Percentiles rank a stretch among this genome's conserved stretches.
Evolutionary conservation across 2,113 vertebrate species (phyloP).

Genomic region (Thamnophis sirtalis): DNA sequence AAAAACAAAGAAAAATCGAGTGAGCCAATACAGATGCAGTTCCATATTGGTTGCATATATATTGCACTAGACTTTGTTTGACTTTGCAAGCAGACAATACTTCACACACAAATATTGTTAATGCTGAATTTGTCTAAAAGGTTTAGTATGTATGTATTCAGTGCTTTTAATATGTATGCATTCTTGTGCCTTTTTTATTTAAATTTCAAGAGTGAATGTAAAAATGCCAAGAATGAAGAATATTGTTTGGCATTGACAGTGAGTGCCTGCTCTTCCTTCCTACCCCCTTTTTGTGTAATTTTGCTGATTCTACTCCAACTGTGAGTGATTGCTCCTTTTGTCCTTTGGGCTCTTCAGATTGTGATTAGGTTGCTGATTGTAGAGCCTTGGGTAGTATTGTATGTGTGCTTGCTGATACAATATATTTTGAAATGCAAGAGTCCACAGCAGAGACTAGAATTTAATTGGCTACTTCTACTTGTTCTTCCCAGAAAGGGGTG

Average conservation of each 20-base stretch:
- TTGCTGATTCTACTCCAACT: neutral
- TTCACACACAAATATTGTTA: neutral
- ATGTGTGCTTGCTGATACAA: neutral
- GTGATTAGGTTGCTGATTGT: neutral
- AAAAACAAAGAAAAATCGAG: neutral
- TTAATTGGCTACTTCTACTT: neutral
- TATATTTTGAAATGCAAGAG: neutral
- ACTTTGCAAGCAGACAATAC: neutral
- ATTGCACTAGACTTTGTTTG: neutral
- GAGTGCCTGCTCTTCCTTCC: neutral
- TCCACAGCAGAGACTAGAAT: neutral
- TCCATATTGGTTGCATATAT: neutral
- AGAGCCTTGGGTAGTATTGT: neutral
- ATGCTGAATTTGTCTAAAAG: neutral
- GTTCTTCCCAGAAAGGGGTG: neutral
- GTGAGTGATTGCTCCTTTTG: neutral
- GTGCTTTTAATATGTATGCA: neutral
- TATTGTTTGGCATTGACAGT: neutral
- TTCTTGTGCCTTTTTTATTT: neutral
- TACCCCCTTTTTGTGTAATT: neutral
- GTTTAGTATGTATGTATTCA: neutral
- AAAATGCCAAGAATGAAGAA: neutral
- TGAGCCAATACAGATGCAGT: neutral
- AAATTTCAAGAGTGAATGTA: neutral
- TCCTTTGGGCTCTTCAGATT: neutral